Conservation (phyloP, 2,888 invertebrate genomes). For the Protonemura montana region DNA sequence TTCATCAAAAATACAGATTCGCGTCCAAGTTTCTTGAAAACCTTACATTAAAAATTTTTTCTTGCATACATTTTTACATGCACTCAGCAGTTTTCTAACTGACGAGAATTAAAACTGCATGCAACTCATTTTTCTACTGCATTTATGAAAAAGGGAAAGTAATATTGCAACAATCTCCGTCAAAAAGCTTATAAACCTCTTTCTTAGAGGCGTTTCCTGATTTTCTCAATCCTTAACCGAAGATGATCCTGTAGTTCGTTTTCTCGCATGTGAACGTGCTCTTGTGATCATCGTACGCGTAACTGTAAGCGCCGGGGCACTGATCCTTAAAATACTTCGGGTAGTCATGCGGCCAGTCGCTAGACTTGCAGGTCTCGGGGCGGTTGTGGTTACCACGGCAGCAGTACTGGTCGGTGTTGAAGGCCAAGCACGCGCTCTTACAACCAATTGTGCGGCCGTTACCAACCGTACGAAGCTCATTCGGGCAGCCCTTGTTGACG, state of each 20-base stretch:
- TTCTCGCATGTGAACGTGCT: slow-evolving; percentile 60
- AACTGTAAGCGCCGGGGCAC: slow-evolving; percentile 64
- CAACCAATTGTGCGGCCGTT: slow-evolving; percentile 57
- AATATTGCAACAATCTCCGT: no score
- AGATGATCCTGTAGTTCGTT: slow-evolving; percentile 43
- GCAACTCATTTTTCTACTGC: no score
- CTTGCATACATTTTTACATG: no score
- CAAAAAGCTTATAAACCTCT: no score
- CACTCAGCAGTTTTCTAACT: no score
- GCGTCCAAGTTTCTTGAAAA: no score
- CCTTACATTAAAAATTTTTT: no score
- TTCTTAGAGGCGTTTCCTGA: no score
- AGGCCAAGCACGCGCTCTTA: slow-evolving; percentile 61
- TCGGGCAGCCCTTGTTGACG: slow-evolving; percentile 58
- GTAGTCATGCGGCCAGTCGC: slow-evolving; percentile 57
- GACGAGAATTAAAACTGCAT: no score
- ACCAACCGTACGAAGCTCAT: slow-evolving; percentile 52
- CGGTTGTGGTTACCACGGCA: slow-evolving; percentile 58
- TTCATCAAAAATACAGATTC: no score
- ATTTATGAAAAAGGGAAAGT: no score
- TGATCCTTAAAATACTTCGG: slow-evolving; percentile 59
- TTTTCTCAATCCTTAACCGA: slow-evolving; percentile 32
- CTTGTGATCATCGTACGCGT: slow-evolving; percentile 64
- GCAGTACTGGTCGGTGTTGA: slow-evolving; percentile 61
- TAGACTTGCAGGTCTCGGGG: slow-evolving; percentile 59